Evolutionary conservation across 2,888 invertebrate species (phyloP).

Genomic region (Formica aserva): DNA sequence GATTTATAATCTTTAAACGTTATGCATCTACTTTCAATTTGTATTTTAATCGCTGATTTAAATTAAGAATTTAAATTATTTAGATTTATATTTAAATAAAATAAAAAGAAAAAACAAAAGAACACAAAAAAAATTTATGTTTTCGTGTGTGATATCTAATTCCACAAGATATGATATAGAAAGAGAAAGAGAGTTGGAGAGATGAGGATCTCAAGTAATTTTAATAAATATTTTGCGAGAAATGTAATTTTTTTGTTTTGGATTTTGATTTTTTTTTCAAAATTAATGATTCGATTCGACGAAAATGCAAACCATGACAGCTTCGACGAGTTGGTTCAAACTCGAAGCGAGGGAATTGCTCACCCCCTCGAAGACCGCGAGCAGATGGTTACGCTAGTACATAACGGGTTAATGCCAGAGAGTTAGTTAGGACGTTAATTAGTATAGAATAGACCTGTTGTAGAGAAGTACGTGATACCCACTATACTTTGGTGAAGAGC

Average conservation of each 20-base stretch:
- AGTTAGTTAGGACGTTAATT: slow-evolving; percentile 50
- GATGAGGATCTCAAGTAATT: neutral
- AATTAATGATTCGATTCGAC: slow-evolving; percentile 4
- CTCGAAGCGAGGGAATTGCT: slow-evolving; percentile 16
- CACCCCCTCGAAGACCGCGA: slow-evolving; percentile 19
- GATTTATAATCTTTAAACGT: neutral
- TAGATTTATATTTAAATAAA: neutral
- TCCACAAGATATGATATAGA: neutral
- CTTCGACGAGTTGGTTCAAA: slow-evolving; percentile 19
- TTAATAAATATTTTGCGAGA: neutral
- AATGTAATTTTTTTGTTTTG: slow-evolving; percentile 3
- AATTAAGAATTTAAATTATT: neutral
- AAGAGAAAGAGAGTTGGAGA: neutral
- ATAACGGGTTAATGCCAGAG: slow-evolving; percentile 45
- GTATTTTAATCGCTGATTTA: neutral
- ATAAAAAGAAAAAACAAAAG: neutral
- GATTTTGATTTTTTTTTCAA: neutral
- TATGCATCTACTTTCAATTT: neutral
- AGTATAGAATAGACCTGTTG: slow-evolving; percentile 38
- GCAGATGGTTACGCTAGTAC: slow-evolving; percentile 43
- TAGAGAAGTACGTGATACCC: slow-evolving; percentile 2
- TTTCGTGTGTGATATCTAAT: neutral
- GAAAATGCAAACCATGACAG: neutral
- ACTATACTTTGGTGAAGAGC: slow-evolving; percentile 24
- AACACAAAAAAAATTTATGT: neutral